Base-by-base conservation (phyloP, 2,888 invertebrate genomes). In the Lycaena phlaeas region DNA sequence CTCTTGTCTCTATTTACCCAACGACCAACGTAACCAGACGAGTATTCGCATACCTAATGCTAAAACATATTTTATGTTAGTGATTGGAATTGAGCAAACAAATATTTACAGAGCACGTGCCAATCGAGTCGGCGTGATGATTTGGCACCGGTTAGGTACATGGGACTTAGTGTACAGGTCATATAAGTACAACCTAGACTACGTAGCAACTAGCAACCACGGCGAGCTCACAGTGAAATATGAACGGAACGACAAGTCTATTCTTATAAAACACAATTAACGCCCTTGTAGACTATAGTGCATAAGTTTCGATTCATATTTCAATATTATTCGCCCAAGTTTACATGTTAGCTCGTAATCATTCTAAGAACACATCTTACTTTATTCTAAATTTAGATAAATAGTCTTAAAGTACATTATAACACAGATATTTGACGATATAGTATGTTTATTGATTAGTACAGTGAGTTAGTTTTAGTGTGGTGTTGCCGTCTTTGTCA, bases 61-160 rank as follows among this genome's bases (percentile, higher is more conserved):
- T n/a, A n/a, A n/a, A 5, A 7, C 9, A 22, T 22, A 22, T 4
- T 7, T 22, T 22, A 22, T 3, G 26, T 15, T 34, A 27, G 14
- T 18, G 7, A 26, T 17, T 27, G 11, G 14, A 41, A 27, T 41
- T 36, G 36, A 41, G 30, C 17, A 37, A 37, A 26, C 17, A 41
- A 38, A 12, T 29, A 27, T 34, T 27, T 38, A 15, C 11, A 30
- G 5, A 6, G n/a, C n/a, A n/a, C n/a, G n/a, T n/a, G n/a, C n/a
- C n/a, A n/a, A n/a, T n/a, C 22, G 22, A 22, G 9, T 22, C 22
- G 2, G 22, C n/a, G n/a, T 22, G 22, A 54, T n/a, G n/a, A 53
- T 60, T 77, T 76, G 76, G 78, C 78, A 73, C 77, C 79, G 58
- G 51, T 72, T 72, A 79, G 79, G 79, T 79, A 79, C 79, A 68